Percentiles rank a stretch among this genome's conserved stretches.
Conservation (phyloP, 2,113 vertebrate species). For the Ramphastos sulfuratus region DNA sequence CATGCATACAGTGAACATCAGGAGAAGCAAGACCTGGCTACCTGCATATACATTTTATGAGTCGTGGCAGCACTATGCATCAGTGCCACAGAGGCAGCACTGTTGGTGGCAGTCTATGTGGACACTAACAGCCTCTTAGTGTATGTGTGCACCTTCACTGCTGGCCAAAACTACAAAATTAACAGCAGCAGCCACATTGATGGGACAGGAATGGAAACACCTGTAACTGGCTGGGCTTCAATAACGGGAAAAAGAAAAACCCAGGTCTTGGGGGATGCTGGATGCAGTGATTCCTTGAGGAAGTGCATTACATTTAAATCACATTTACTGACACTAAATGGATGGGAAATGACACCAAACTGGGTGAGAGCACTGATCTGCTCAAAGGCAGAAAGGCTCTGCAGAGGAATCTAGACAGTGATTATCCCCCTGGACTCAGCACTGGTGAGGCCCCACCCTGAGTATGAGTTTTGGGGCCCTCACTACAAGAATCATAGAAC, state of each 20-base stretch:
- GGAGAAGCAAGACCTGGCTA: too few species aligned
- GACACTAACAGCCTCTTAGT: neutral
- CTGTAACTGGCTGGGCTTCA: neutral
- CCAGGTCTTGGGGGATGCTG: neutral
- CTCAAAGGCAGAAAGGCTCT: too few species aligned
- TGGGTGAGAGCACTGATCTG: too few species aligned
- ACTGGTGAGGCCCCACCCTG: too few species aligned
- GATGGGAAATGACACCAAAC: too few species aligned
- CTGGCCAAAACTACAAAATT: neutral
- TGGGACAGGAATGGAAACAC: neutral
- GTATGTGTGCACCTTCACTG: rapidly evolving
- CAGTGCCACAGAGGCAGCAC: neutral
- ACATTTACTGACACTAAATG: neutral
- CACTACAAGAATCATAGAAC: too few species aligned
- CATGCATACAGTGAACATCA: too few species aligned
- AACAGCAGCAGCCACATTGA: neutral
- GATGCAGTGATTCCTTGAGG: neutral
- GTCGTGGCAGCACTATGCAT: rapidly evolving
- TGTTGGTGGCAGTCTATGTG: rapidly evolving
- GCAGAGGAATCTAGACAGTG: too few species aligned
- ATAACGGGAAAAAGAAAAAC: neutral
- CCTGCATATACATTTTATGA: neutral
- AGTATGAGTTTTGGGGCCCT: too few species aligned
- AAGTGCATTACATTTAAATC: neutral
- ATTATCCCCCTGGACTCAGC: too few species aligned